These are phyloP conservation scores for Meriones unguiculatus DNA, from an alignment of 2,113 vertebrate species.

Conservation along the genomic window DNA sequence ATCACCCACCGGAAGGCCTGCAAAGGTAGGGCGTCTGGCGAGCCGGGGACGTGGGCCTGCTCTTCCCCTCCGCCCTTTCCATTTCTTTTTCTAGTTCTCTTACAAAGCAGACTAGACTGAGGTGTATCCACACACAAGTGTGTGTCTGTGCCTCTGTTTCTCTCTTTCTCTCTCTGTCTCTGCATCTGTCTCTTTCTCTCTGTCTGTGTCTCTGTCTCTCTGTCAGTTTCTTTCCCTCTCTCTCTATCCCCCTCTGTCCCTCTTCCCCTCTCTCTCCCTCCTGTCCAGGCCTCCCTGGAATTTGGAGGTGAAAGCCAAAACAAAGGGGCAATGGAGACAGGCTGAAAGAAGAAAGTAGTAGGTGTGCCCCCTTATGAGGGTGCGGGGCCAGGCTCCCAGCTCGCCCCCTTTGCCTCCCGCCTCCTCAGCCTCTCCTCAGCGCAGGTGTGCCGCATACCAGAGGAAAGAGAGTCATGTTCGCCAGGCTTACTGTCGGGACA, in stretches of 20 bases:
- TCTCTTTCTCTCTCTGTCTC: not conserved
- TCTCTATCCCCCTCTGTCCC: not conserved
- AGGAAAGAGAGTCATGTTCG: conserved; percentile 76
- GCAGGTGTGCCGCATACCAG: conserved; percentile 87
- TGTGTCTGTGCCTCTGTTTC: rapidly evolving
- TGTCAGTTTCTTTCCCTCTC: too few species aligned
- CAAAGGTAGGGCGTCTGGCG: conserved; percentile 90
- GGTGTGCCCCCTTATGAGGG: conserved; percentile 24
- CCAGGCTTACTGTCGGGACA: conserved; percentile 76
- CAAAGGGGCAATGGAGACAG: conserved; percentile 81
- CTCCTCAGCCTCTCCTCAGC: conserved; percentile 46
- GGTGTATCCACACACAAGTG: not conserved
- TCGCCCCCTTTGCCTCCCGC: conserved; percentile 12
- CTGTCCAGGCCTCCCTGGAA: conserved; percentile 10
- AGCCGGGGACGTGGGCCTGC: not conserved
- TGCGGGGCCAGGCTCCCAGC: not conserved
- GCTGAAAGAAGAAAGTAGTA: conserved; percentile 83
- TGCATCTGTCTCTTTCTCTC: not conserved
- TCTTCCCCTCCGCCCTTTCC: not conserved
- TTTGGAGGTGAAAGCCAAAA: conserved; percentile 87
- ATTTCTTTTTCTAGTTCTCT: not conserved
- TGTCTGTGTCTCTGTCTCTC: too few species aligned
- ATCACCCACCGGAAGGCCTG: conserved; percentile 98
- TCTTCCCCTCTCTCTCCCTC: not conserved
- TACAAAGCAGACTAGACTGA: not conserved